A percentile compares a stretch with the other conserved stretches of the same genome.
These are phyloP conservation scores for Rhegmatorhina hoffmannsi DNA, from an alignment of 2,113 vertebrate genomes.

Conservation along the genomic window DNA sequence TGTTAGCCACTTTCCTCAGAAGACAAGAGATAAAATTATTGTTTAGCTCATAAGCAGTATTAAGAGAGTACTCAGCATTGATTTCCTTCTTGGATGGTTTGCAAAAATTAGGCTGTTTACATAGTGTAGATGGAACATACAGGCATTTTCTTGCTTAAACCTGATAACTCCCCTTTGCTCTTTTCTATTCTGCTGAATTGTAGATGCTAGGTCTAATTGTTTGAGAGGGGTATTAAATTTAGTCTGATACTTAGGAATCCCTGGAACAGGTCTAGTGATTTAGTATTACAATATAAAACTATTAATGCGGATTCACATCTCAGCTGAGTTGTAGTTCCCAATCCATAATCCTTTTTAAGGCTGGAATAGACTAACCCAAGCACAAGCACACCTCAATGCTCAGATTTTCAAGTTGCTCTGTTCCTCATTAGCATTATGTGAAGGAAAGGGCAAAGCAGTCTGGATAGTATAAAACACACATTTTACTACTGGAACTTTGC, in stretches of 20 bases:
- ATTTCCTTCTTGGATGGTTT: neutral
- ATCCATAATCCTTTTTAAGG: neutral
- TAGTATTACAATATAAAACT: neutral
- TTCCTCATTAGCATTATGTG: constrained; percentile 11
- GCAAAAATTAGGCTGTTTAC: neutral
- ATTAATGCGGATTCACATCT: constrained; percentile 35
- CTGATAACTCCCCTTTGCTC: neutral
- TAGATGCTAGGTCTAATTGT: neutral
- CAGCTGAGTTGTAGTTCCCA: neutral
- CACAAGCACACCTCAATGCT: neutral
- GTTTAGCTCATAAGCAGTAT: neutral
- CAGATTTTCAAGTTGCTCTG: constrained; percentile 11
- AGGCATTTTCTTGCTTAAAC: neutral
- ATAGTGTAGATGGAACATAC: neutral
- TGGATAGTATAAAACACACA: neutral
- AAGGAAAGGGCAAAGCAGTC: constrained; percentile 19
- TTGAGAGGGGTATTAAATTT: constrained; percentile 6
- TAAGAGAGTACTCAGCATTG: neutral
- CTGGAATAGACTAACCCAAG: constrained; percentile 16
- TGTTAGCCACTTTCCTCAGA: neutral
- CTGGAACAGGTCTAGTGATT: neutral
- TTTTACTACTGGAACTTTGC: neutral
- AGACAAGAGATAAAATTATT: neutral
- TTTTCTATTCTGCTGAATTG: neutral
- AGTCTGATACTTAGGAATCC: neutral